A percentile compares a stretch with the other conserved stretches of the same genome.
phyloP scores from a whole-genome alignment of 2,113 vertebrate genomes.

The Bostrychus sinensis region DNA sequence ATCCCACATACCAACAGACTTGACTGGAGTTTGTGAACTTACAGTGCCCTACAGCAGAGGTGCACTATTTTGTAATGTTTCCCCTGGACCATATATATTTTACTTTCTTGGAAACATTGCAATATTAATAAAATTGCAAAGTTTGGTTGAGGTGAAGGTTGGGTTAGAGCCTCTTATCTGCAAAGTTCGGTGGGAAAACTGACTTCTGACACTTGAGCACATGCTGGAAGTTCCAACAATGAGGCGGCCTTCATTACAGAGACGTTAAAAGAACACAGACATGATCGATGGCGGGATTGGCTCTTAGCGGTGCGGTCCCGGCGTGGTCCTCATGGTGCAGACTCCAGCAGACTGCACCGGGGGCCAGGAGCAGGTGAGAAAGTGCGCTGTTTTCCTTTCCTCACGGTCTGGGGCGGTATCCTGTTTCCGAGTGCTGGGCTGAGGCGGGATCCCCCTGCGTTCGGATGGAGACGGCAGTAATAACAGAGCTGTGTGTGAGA shows the following conservation, averaged over 20 bases:
- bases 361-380: conserved; percentile 27
- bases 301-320: neutral
- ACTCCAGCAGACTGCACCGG: neutral
- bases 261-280: neutral
- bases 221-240: neutral
- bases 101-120: too few species aligned
- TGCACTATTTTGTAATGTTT: too few species aligned
- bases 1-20: too few species aligned
- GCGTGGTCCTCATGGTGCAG: conserved; percentile 3
- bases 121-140: too few species aligned
- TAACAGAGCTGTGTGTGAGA: neutral
- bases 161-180: too few species aligned
- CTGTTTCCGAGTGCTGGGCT: conserved; percentile 8
- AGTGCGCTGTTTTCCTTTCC: neutral
- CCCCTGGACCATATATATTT: too few species aligned
- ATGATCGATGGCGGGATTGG: neutral
- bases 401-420: neutral
- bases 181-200: too few species aligned
- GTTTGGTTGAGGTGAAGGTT: too few species aligned
- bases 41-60: too few species aligned
- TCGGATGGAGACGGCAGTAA: neutral
- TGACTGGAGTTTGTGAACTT: too few species aligned
- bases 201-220: neutral
- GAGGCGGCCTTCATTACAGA: neutral
- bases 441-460: neutral